Evolutionary conservation across 37 sponge, comb jelly and placozoan species (phyloP), one percentile per base, ranked within the genome.

Genomic region (Diacarnus erythraeanus): DNA sequence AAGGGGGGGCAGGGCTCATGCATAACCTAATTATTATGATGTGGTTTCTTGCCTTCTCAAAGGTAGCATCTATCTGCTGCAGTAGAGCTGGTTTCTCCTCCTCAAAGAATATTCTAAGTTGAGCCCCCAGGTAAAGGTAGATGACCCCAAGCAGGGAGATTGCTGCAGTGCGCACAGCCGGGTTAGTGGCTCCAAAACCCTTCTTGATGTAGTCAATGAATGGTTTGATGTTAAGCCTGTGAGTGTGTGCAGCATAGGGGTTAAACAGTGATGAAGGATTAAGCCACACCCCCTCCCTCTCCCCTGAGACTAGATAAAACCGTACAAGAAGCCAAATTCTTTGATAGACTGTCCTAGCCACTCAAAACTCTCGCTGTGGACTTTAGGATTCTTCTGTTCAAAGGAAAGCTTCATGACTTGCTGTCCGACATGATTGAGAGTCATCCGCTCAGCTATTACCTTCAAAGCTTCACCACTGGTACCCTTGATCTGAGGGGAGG

Each of bases 321-420:
- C 76, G 57, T 26, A 83, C 90, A 84, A 42, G 59, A 94, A 92
- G 0, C 92, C 92, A 85, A 92, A 95, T 34, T 83, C 90, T 41
- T 85, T 92, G 56, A 92, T 33, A 2, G 92, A 88, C 47, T 78
- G 43, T 30, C 73, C 76, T 31, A 95, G 75, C 95, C 95, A 95
- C 23, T 83, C 86, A 44, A 95, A 43, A 1, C 85, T 61, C 83
- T 94, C 97, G 3, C 88, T 70, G n/a, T 92, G 94, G 42, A 97
- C 90, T 79, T 97, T 97, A 21, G 92, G 97, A 59, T 82, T 97
- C 84, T 97, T 94, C 82, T 94, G 95, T 38, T 83, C 90, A 67
- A 81, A 82, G 15, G 95, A 80, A 78, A 69, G 73, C 70, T 79
- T 92, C 81, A 90, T 71, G 29, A 84, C 83, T 71, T 88, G 83